Evolutionary conservation across 2,113 vertebrate genomes (phyloP).

Genomic region (Lanius ludovicianus): DNA sequence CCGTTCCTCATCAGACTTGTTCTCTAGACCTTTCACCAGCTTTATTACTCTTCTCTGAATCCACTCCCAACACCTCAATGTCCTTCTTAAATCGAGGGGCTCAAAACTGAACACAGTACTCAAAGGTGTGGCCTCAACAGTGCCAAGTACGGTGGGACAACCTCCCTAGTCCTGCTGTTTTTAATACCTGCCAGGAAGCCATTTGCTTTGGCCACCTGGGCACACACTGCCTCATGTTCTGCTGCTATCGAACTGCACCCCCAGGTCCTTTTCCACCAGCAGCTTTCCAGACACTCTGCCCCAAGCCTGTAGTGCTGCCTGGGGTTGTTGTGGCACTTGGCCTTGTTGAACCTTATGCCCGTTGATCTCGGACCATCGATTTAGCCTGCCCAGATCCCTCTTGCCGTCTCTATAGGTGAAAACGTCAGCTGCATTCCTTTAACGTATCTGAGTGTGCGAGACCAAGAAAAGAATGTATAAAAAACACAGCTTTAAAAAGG

Average conservation of each 20-base stretch:
- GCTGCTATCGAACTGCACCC: rapidly evolving
- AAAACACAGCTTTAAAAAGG: too few relatives aligned
- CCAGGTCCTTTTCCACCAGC: neutral
- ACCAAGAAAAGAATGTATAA: rapidly evolving
- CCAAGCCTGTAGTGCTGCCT: neutral
- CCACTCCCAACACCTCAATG: neutral
- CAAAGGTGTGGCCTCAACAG: too few relatives aligned
- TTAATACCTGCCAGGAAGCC: neutral
- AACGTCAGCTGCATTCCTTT: neutral
- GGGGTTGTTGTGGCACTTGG: rapidly evolving
- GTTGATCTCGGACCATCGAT: neutral
- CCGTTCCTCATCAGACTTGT: neutral
- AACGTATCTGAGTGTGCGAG: rapidly evolving
- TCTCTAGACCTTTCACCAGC: neutral
- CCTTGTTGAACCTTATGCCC: neutral
- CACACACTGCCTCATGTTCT: neutral
- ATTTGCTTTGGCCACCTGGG: neutral
- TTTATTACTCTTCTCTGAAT: neutral
- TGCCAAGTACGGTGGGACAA: neutral
- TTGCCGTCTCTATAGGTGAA: neutral
- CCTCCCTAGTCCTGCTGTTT: neutral
- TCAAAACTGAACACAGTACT: neutral
- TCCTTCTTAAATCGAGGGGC: neutral
- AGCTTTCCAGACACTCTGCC: neutral
- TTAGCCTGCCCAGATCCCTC: neutral